phyloP scores from a whole-genome alignment of 1,140 invertebrate genomes.

The Ceratina calcarata region DNA sequence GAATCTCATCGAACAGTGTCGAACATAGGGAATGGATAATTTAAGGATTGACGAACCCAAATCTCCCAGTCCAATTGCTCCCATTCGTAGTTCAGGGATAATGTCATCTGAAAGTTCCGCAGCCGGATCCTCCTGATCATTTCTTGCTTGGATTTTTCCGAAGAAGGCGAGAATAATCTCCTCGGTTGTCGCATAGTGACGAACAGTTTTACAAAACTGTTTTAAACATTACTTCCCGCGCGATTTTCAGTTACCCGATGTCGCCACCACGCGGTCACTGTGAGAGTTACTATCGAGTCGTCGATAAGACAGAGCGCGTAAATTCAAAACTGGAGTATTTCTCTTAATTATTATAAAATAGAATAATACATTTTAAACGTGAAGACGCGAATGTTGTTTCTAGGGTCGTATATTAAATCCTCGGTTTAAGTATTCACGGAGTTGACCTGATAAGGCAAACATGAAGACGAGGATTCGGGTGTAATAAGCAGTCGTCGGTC shows the following conservation, averaged over 20 bases:
- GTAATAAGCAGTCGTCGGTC: not conserved
- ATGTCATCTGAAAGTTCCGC: constrained; percentile 58
- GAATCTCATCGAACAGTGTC: not conserved
- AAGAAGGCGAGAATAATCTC: not conserved
- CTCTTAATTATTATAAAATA: too few relatives aligned
- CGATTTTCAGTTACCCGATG: not conserved
- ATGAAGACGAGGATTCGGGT: too few relatives aligned
- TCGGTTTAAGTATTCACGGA: too few relatives aligned
- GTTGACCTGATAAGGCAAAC: too few relatives aligned
- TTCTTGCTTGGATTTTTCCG: constrained; percentile 22
- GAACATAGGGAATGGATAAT: not conserved
- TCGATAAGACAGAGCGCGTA: constrained; percentile 24
- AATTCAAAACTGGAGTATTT: not conserved
- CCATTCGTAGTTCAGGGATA: constrained; percentile 67
- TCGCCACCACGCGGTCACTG: not conserved
- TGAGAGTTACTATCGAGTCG: too few relatives aligned
- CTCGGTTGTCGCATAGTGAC: constrained; percentile 37
- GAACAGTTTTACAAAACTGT: not conserved
- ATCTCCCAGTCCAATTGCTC: constrained; percentile 65
- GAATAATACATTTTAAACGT: too few relatives aligned
- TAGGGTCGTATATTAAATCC: too few relatives aligned
- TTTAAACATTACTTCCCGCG: constrained; percentile 42
- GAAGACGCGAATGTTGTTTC: too few relatives aligned
- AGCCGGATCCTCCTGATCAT: constrained; percentile 24
- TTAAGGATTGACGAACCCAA: constrained; percentile 60